phyloP scores from a whole-genome alignment of 2,113 vertebrate species.

The Accipiter virgatus region DNA sequence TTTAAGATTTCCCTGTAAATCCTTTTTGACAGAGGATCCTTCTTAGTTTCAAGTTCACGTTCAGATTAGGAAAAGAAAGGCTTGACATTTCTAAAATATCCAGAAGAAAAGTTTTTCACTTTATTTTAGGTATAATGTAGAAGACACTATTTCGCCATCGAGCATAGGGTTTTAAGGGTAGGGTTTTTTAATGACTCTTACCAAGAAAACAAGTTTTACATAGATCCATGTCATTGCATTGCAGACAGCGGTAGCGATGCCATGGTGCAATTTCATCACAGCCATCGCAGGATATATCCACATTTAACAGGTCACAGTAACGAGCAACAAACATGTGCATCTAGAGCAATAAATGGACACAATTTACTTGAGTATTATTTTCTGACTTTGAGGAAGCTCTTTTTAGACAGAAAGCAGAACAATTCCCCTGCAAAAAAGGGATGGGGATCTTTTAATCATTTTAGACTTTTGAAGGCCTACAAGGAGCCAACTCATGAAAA shows the following conservation, averaged over 20 bases:
- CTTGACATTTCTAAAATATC: not conserved
- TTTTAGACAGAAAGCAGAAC: not conserved
- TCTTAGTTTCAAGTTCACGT: not conserved
- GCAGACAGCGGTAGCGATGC: constrained; percentile 95
- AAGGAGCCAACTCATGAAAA: not conserved
- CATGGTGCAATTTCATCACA: constrained; percentile 94
- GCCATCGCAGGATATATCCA: constrained; percentile 96
- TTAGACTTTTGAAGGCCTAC: not conserved
- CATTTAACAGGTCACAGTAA: constrained; percentile 93
- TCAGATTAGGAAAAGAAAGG: not conserved
- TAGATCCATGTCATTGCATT: constrained; percentile 97
- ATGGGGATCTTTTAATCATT: not conserved
- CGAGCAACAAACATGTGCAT: constrained; percentile 99
- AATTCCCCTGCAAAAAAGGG: not conserved
- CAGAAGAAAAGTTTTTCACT: not conserved
- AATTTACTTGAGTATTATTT: not conserved
- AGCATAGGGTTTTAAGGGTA: not conserved
- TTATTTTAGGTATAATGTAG: not conserved
- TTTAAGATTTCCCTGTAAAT: not conserved
- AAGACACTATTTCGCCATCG: not conserved
- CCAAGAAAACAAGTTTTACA: constrained; percentile 97
- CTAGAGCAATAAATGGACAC: constrained; percentile 61
- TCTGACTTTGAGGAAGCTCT: not conserved
- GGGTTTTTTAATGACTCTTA: constrained; percentile 38
- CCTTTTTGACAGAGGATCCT: not conserved